phyloP scores from a whole-genome alignment of 2,888 invertebrate genomes.

The Ochlodes sylvanus region DNA sequence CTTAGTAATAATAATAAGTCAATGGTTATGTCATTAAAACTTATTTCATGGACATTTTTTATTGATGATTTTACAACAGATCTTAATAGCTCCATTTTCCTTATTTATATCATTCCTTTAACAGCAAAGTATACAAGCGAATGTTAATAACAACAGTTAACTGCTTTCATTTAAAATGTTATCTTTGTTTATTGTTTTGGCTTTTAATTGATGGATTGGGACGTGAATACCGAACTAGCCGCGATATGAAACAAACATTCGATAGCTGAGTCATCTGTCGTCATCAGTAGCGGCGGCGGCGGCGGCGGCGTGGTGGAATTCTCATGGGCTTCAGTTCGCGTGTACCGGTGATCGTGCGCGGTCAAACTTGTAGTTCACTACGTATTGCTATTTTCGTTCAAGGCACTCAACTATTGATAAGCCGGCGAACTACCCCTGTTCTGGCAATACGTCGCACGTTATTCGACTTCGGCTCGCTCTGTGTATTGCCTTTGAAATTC shows the following conservation, averaged over 20 bases:
- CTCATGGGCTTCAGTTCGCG: slow-evolving; percentile 71
- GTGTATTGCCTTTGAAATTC: slow-evolving; percentile 28
- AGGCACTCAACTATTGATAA: slow-evolving; percentile 56
- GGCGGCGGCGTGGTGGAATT: slow-evolving; percentile 55
- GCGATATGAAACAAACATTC: slow-evolving; percentile 54
- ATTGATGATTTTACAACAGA: too few relatives aligned
- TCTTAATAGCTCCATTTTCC: not conserved
- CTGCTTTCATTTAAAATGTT: slow-evolving; percentile 22
- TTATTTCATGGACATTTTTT: too few relatives aligned
- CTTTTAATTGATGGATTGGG: slow-evolving; percentile 33
- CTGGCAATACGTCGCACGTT: slow-evolving; percentile 55
- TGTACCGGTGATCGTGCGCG: slow-evolving; percentile 70
- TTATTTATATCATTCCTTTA: not conserved
- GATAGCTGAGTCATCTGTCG: slow-evolving; percentile 72
- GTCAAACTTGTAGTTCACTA: slow-evolving; percentile 58
- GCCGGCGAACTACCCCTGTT: slow-evolving; percentile 60
- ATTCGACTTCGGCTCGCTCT: slow-evolving; percentile 34
- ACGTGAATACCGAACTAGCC: slow-evolving; percentile 26
- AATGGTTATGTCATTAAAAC: too few relatives aligned
- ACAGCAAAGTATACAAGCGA: not conserved
- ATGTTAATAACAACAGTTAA: slow-evolving; percentile 14
- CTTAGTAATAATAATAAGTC: too few relatives aligned
- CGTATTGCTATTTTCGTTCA: slow-evolving; percentile 65
- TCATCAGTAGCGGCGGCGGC: slow-evolving; percentile 48
- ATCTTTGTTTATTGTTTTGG: slow-evolving; percentile 36